These are phyloP conservation scores for Pantherophis alleghaniensis DNA, from an alignment of 2,797 vertebrate species.

Conservation along the genomic window DNA sequence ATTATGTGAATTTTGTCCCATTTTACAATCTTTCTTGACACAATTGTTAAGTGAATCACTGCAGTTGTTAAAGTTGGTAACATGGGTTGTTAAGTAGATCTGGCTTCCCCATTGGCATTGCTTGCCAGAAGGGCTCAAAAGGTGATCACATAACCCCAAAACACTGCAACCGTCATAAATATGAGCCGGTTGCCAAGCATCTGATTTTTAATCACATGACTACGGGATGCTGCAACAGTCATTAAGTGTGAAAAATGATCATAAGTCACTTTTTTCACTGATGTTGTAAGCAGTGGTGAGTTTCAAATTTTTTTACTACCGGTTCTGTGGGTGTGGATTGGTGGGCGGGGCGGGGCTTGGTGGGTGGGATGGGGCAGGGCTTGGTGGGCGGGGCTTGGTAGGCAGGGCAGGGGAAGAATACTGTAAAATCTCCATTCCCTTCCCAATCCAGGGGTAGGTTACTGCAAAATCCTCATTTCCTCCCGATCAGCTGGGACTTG, in stretches of 20 bases:
- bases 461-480: too few species aligned
- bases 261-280: not conserved
- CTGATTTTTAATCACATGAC: not conserved
- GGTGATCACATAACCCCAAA: not conserved
- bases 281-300: not conserved
- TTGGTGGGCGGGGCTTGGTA: too few species aligned
- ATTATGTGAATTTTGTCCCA: not conserved
- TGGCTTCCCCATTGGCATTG: not conserved
- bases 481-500: too few species aligned
- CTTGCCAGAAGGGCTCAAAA: not conserved
- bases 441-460: too few species aligned
- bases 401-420: too few species aligned
- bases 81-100: not conserved
- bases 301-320: too few species aligned
- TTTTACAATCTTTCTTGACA: not conserved
- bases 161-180: not conserved
- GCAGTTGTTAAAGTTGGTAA: not conserved
- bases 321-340: too few species aligned
- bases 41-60: not conserved
- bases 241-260: not conserved
- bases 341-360: too few species aligned
- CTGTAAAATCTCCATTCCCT: too few species aligned
- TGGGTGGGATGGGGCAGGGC: too few species aligned
- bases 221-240: too few species aligned
- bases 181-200: not conserved